phyloP scores from a whole-genome alignment of 2,113 vertebrate genomes.

The Protobothrops mucrosquamatus region DNA sequence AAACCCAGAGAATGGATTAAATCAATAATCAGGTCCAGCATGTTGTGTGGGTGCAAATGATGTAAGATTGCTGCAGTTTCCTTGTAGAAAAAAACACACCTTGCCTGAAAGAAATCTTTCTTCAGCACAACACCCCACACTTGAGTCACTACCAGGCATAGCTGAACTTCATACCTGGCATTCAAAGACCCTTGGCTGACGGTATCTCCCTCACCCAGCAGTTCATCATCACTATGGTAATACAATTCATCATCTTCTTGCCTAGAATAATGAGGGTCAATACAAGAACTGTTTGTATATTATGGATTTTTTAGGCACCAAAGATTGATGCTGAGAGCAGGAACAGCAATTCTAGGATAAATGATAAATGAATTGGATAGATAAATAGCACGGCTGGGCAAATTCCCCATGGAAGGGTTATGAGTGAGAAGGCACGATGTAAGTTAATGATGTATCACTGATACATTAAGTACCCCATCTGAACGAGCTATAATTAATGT shows the following conservation, averaged over 20 bases:
- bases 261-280: slow-evolving; percentile 33
- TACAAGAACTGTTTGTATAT: neutral
- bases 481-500: neutral
- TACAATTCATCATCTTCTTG: slow-evolving; percentile 40
- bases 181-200: slow-evolving; percentile 51
- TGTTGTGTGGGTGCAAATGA: neutral
- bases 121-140: neutral
- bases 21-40: neutral
- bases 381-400: neutral
- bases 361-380: neutral
- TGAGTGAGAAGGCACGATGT: neutral
- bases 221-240: slow-evolving; percentile 54
- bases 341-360: neutral
- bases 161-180: slow-evolving; percentile 19
- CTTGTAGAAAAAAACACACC: neutral
- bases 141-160: neutral
- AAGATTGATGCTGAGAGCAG: neutral
- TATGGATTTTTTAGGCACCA: neutral
- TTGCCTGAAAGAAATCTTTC: neutral
- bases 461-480: neutral
- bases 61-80: neutral
- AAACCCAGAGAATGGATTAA: neutral
- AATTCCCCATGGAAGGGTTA: neutral
- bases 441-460: neutral
- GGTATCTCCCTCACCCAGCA: slow-evolving; percentile 52